Evolutionary conservation across 2,888 invertebrate genomes (phyloP).

Genomic region (Drosophila algonquin): DNA sequence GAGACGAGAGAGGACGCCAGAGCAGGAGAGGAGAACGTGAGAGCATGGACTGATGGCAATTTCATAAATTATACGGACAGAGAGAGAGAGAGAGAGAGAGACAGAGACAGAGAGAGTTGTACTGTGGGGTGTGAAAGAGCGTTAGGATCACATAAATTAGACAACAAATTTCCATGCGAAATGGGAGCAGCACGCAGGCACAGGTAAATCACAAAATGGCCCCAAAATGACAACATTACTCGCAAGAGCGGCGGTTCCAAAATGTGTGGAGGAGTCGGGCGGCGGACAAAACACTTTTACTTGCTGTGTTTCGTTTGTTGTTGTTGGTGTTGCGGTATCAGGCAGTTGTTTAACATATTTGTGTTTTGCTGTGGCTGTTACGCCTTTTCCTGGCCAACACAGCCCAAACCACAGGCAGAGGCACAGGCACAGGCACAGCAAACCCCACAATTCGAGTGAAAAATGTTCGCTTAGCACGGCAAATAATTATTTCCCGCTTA

Average conservation of each 20-base stretch:
- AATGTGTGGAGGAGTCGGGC: not conserved
- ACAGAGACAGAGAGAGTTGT: not conserved
- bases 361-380: constrained; percentile 44
- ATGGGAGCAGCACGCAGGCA: constrained; percentile 54
- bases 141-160: constrained; percentile 63
- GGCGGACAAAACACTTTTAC: constrained; percentile 65
- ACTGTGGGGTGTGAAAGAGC: constrained; percentile 16
- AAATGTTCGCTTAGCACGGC: constrained; percentile 81
- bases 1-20: no score
- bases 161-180: constrained; percentile 70
- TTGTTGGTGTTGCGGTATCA: constrained; percentile 39
- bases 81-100: not conserved
- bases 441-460: constrained; percentile 59
- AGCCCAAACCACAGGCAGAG: not conserved
- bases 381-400: constrained; percentile 38
- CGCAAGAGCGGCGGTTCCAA: constrained; percentile 2
- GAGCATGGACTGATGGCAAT: constrained; percentile 54
- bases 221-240: constrained; percentile 41
- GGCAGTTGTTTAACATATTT: constrained; percentile 68
- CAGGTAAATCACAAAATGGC: constrained; percentile 63
- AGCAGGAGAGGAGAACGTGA: constrained; percentile 49
- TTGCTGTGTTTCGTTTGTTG: constrained; percentile 41
- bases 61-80: constrained; percentile 53
- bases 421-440: not conserved
- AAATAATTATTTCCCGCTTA: constrained; percentile 81